Conservation (phyloP, 2,797 vertebrate genomes). For the Rhodeus uyekii region DNA sequence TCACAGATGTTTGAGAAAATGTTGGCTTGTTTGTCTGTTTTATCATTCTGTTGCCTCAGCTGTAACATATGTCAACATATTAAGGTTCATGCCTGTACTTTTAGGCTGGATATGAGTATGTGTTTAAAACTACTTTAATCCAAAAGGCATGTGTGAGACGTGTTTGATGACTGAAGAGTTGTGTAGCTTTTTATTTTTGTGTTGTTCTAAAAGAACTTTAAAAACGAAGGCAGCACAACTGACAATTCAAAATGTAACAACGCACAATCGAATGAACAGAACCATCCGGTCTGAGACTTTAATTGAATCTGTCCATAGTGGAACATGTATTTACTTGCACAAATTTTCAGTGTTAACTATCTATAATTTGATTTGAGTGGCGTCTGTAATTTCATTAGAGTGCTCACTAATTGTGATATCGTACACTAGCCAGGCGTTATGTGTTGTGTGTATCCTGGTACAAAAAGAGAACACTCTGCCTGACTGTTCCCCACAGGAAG, state of each 20-base stretch:
- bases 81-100: not conserved
- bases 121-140: not conserved
- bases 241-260: not conserved
- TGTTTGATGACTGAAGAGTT: not conserved
- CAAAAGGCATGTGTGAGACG: not conserved
- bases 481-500: conserved; percentile 42
- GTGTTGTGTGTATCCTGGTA: not conserved
- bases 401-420: not conserved
- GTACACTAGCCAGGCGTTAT: not conserved
- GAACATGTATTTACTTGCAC: not conserved
- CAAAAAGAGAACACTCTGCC: not conserved
- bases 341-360: not conserved
- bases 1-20: not conserved
- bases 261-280: not conserved
- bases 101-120: not conserved
- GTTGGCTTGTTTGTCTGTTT: not conserved
- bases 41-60: not conserved
- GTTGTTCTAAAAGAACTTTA: not conserved
- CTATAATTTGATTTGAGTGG: not conserved
- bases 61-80: conserved; percentile 1
- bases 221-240: not conserved
- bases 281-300: not conserved
- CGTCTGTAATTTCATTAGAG: too few relatives aligned
- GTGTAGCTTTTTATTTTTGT: conserved; percentile 3
- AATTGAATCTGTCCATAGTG: not conserved